Conservation (phyloP, 2,888 invertebrate genomes). For the Thymelicus sylvestris region DNA sequence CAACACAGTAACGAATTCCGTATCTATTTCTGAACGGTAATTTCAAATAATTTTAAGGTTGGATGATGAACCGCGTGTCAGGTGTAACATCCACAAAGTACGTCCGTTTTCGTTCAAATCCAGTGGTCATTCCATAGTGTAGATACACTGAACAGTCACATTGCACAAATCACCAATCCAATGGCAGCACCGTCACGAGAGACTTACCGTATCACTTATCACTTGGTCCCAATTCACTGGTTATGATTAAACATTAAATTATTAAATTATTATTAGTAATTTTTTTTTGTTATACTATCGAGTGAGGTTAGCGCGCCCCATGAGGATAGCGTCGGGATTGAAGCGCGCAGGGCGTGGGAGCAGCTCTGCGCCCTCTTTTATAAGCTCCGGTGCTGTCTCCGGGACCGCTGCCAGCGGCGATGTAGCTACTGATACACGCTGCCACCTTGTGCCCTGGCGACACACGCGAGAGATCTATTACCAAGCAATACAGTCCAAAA, state of each 20-base stretch:
- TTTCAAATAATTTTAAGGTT: constrained; percentile 38
- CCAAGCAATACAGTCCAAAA: constrained; percentile 47
- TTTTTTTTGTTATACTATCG: constrained; percentile 72
- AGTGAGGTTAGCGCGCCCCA: constrained; percentile 81
- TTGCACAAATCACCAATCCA: constrained; percentile 74
- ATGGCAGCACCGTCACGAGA: constrained; percentile 65
- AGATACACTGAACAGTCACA: constrained; percentile 75
- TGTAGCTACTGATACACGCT: constrained; percentile 49
- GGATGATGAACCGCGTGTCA: constrained; percentile 47
- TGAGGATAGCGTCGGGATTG: constrained; percentile 78
- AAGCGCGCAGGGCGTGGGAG: constrained; percentile 78
- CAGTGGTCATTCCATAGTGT: constrained; percentile 47
- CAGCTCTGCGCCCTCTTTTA: constrained; percentile 76
- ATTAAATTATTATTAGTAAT: constrained; percentile 44
- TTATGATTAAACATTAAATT: constrained; percentile 57
- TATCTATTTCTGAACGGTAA: constrained; percentile 38
- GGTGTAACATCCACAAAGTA: constrained; percentile 47
- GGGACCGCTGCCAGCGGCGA: constrained; percentile 70
- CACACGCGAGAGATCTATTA: constrained; percentile 43
- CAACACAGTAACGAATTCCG: constrained; percentile 61
- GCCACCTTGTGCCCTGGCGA: constrained; percentile 30
- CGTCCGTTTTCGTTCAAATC: constrained; percentile 60
- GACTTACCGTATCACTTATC: constrained; percentile 83
- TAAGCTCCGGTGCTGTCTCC: constrained; percentile 77
- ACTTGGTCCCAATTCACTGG: constrained; percentile 79